Percentiles rank a stretch among this genome's conserved stretches.
These are phyloP conservation scores for Calyptomena viridis DNA, from an alignment of 2,113 vertebrate species.

Conservation along the genomic window DNA sequence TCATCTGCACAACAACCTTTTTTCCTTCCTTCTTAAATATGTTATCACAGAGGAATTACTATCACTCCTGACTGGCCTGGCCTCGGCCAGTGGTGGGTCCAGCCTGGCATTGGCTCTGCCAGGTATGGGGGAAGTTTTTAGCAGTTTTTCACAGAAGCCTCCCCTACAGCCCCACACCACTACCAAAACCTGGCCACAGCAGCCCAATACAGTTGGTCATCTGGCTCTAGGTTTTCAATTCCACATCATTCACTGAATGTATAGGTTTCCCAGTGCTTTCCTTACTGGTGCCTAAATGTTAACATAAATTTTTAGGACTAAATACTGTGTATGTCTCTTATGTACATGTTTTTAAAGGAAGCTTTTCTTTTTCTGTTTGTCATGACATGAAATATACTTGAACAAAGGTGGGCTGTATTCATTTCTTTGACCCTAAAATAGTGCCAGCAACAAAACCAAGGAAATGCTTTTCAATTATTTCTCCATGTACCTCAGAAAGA, in stretches of 20 bases:
- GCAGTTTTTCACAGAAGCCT: no score
- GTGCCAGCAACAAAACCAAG: neutral
- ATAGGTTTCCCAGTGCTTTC: neutral
- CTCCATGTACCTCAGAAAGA: neutral
- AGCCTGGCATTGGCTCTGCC: no score
- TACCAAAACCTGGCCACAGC: no score
- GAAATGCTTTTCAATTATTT: neutral
- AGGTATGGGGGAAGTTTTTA: no score
- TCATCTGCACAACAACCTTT: no score
- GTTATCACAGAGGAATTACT: no score
- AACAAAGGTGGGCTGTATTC: neutral
- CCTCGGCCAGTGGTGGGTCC: no score
- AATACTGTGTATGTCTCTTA: neutral
- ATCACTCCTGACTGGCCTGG: no score
- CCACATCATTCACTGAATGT: accelerated
- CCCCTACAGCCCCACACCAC: no score
- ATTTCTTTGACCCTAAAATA: neutral
- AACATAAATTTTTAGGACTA: neutral
- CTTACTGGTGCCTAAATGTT: neutral
- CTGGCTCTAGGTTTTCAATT: neutral
- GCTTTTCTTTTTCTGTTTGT: neutral
- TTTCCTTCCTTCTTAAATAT: no score
- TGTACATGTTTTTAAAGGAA: neutral
- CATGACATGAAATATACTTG: neutral
- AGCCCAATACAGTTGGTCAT: neutral